These are phyloP conservation scores for Bombus breviceps DNA, from an alignment of 1,140 invertebrate species.

Conservation along the genomic window DNA sequence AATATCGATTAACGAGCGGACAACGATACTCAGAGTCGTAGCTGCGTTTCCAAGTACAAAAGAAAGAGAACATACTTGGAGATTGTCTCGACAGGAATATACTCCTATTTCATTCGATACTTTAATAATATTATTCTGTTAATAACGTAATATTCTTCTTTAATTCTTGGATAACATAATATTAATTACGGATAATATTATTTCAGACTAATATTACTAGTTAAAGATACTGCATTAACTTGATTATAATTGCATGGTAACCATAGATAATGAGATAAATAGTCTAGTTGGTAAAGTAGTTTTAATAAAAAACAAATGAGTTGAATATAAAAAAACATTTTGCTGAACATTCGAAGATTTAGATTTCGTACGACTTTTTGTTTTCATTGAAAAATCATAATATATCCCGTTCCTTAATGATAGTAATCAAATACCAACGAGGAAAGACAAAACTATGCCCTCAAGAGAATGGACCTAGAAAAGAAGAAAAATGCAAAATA, in stretches of 20 bases:
- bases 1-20: conserved; percentile 18
- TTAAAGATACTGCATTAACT: background rate
- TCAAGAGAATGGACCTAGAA: background rate
- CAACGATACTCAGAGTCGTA: conserved; percentile 32
- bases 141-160: no score
- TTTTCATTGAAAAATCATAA: background rate
- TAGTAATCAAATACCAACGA: background rate
- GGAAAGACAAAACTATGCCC: no score
- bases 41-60: background rate
- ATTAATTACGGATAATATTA: background rate
- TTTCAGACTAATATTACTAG: background rate
- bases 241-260: no score
- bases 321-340: no score
- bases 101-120: background rate
- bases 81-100: background rate
- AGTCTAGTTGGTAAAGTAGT: no score
- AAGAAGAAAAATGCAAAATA: background rate
- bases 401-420: background rate
- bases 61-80: background rate
- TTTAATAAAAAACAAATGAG: no score
- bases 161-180: background rate
- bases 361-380: no score
- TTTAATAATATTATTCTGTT: background rate
- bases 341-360: no score
- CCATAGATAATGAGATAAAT: no score